Evolutionary conservation across 1,140 invertebrate species (phyloP).

Genomic region (Frieseomelitta varia): DNA sequence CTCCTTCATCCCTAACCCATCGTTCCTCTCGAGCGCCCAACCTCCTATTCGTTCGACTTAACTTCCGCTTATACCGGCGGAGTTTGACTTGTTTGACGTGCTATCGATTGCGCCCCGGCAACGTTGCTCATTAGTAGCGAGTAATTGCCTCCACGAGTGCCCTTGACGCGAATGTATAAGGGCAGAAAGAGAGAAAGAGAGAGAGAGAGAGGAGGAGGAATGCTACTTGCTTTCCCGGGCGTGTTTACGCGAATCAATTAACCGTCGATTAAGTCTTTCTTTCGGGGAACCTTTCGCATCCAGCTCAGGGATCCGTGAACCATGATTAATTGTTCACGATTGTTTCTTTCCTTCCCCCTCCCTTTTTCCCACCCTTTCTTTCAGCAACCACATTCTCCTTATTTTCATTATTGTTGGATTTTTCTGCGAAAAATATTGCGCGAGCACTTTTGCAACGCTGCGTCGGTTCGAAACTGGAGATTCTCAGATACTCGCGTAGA

Average conservation of each 20-base stretch:
- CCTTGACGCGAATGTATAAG: constrained; percentile 43
- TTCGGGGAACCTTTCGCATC: not conserved
- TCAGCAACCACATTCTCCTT: too few species aligned
- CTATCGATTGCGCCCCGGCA: constrained; percentile 54
- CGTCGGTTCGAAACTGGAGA: too few species aligned
- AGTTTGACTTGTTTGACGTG: constrained; percentile 50
- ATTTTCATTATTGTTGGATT: not conserved
- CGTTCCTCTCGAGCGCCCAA: not conserved
- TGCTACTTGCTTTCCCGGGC: not conserved
- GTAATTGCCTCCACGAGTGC: constrained; percentile 58
- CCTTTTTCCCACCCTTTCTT: too few species aligned
- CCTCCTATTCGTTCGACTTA: constrained; percentile 30
- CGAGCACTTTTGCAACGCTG: too few species aligned
- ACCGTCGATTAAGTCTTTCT: constrained; percentile 42
- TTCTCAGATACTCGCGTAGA: not conserved
- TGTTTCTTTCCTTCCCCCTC: too few species aligned
- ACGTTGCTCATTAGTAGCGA: constrained; percentile 55
- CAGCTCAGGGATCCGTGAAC: not conserved
- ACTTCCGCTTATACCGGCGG: constrained; percentile 48
- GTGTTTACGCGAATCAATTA: constrained; percentile 44
- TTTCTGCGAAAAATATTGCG: too few species aligned
- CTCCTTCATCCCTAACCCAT: not conserved
- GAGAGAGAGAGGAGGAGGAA: not conserved
- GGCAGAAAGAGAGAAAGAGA: not conserved
- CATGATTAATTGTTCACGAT: not conserved